A percentile compares a stretch with the other conserved stretches of the same genome.
Evolutionary conservation across 2,113 vertebrate genomes (phyloP).

Genomic region (Carassius gibelio): DNA sequence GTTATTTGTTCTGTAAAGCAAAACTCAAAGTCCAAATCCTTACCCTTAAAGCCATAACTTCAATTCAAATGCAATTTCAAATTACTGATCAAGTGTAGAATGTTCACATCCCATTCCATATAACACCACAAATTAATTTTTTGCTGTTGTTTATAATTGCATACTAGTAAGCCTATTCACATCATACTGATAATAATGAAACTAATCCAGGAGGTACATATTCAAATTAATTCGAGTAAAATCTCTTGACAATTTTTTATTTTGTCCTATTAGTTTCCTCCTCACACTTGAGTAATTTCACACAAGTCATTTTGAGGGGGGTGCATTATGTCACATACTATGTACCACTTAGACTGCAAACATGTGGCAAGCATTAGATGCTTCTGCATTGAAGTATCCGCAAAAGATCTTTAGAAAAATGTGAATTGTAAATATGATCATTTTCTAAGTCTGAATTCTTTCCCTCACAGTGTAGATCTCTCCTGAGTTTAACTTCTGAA

Average conservation of each 20-base stretch:
- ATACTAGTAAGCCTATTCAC: background rate
- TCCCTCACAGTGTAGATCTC: slow-evolving; percentile 1
- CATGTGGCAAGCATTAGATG: background rate
- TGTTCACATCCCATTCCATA: background rate
- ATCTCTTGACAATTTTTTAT: background rate
- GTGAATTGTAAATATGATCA: background rate
- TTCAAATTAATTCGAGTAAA: background rate
- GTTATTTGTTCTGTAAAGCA: background rate
- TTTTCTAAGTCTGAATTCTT: slow-evolving; percentile 29
- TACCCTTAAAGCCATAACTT: background rate
- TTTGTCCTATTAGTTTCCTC: background rate
- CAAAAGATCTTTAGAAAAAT: background rate
- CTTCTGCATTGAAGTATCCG: background rate
- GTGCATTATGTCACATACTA: background rate
- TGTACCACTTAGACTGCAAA: background rate
- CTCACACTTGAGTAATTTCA: slow-evolving; percentile 1
- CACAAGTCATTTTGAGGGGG: background rate
- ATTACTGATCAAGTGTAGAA: background rate
- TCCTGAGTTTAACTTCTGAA: slow-evolving; percentile 47
- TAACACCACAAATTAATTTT: background rate
- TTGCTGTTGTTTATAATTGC: background rate
- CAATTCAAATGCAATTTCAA: background rate
- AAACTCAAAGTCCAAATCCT: background rate
- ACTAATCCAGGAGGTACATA: slow-evolving; percentile 12
- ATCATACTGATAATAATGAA: background rate